A percentile compares a stretch with the other conserved stretches of the same genome.
phyloP scores from a whole-genome alignment of 2,113 vertebrate genomes.

The Excalfactoria chinensis region DNA sequence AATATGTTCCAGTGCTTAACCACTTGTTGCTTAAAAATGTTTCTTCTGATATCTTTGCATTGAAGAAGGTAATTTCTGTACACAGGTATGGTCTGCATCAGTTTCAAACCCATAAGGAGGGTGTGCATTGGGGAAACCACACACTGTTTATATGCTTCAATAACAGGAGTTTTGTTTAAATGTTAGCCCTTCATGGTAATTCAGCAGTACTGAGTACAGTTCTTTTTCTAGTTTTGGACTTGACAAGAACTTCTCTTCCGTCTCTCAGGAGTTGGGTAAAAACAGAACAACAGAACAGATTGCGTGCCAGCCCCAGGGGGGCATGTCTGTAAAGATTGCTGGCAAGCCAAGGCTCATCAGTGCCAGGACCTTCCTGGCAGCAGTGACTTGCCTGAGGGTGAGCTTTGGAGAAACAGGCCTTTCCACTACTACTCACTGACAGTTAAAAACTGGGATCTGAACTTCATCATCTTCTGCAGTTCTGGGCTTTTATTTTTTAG shows the following conservation, averaged over 20 bases:
- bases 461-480: background rate
- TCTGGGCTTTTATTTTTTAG: background rate
- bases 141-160: accelerated
- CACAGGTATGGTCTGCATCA: background rate
- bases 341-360: background rate
- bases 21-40: background rate
- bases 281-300: background rate
- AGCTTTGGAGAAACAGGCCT: background rate
- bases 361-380: constrained; percentile 6
- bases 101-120: background rate
- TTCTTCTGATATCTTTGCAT: background rate
- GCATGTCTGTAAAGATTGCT: background rate
- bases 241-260: background rate
- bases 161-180: background rate
- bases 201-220: background rate
- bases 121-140: background rate
- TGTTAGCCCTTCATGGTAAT: background rate
- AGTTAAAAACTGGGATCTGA: background rate
- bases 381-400: background rate
- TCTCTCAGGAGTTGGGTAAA: background rate
- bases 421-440: background rate
- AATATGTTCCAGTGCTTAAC: background rate
- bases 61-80: background rate
- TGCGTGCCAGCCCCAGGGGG: background rate
- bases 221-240: background rate